A percentile compares a stretch with the other conserved stretches of the same genome.
Evolutionary conservation across 2,113 vertebrate genomes (phyloP).

Genomic region (Ginglymostoma cirratum): DNA sequence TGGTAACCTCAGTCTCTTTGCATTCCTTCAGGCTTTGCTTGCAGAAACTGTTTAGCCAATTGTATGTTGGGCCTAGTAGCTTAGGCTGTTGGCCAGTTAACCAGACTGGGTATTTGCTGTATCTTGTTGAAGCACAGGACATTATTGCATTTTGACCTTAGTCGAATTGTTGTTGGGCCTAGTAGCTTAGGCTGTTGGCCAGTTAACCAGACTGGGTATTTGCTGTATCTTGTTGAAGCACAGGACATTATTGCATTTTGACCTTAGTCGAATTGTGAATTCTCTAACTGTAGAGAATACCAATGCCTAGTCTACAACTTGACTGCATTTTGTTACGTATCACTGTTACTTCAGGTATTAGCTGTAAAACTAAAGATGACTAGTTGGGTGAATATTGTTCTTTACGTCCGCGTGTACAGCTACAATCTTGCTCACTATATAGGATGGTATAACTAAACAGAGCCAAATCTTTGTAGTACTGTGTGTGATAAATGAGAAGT

Average conservation of each 20-base stretch:
- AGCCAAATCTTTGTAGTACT: neutral
- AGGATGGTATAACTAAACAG: neutral
- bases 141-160: neutral
- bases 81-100: too few species aligned
- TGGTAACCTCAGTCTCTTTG: too few species aligned
- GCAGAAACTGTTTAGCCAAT: too few species aligned
- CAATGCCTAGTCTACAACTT: neutral
- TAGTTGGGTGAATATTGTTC: neutral
- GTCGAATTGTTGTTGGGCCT: too few species aligned
- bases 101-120: too few species aligned
- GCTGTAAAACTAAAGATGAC: neutral
- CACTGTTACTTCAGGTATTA: neutral
- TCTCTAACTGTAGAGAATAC: too few species aligned
- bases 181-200: too few species aligned
- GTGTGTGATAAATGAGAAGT: neutral
- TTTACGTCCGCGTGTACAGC: neutral
- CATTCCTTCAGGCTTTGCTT: too few species aligned
- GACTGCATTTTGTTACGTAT: neutral
- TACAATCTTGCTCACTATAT: neutral
- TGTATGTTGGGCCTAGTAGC: too few species aligned
- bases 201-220: too few species aligned
- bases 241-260: neutral
- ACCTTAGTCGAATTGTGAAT: too few species aligned
- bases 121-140: neutral
- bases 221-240: neutral